Conservation (phyloP, 1,140 invertebrate species). For the Microplitis demolitor region DNA sequence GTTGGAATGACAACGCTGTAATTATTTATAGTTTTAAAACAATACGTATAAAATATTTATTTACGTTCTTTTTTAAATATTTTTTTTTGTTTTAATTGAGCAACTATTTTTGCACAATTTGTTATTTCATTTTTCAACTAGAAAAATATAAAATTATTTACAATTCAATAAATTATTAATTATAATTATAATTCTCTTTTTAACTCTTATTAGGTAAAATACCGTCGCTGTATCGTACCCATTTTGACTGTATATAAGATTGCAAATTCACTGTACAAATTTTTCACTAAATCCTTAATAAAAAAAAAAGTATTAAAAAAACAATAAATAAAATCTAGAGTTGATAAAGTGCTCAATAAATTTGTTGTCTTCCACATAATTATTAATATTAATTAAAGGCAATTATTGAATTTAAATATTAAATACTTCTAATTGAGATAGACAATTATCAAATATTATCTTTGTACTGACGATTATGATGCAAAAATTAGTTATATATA, state of each 20-base stretch:
- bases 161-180: constrained; percentile 58
- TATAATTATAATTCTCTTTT: constrained; percentile 24
- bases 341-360: not conserved
- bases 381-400: not conserved
- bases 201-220: constrained; percentile 32
- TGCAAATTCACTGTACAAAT: constrained; percentile 27
- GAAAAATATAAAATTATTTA: constrained; percentile 60
- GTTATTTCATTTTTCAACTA: constrained; percentile 32
- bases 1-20: constrained; percentile 51
- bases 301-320: not conserved
- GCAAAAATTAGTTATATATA: not conserved
- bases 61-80: constrained; percentile 23
- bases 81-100: constrained; percentile 35
- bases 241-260: constrained; percentile 18
- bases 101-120: constrained; percentile 42
- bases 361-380: not conserved
- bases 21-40: constrained; percentile 49
- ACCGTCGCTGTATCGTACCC: constrained; percentile 36
- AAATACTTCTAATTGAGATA: not conserved
- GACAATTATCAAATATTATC: not conserved
- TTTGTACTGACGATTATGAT: not conserved
- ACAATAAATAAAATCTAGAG: not conserved
- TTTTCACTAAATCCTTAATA: not conserved
- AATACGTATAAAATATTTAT: constrained; percentile 61
- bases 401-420: not conserved